Conservation (phyloP, 2,888 invertebrate species). For the Empis livida region DNA sequence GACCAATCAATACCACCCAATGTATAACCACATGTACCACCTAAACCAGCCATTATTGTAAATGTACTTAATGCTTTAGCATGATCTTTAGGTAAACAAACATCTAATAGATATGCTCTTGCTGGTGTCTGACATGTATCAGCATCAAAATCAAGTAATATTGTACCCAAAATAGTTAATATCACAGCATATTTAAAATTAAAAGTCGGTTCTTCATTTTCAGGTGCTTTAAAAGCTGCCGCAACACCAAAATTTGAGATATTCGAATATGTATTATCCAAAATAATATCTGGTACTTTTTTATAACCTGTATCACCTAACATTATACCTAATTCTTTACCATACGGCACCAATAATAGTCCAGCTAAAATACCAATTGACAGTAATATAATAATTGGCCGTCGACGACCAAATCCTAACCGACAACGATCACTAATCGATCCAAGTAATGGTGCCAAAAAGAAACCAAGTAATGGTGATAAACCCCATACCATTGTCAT, state of each 20-base stretch:
- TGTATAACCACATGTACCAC: constrained; percentile 47
- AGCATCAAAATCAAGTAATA: constrained; percentile 48
- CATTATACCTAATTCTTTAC: constrained; percentile 40
- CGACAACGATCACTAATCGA: constrained; percentile 47
- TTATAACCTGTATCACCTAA: constrained; percentile 34
- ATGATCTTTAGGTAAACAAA: constrained; percentile 48
- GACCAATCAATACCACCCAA: constrained; percentile 48
- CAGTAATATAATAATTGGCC: constrained; percentile 46
- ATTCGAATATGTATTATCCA: neutral
- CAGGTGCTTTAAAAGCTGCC: constrained; percentile 14
- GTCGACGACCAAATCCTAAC: constrained; percentile 39
- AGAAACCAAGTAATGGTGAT: constrained; percentile 35
- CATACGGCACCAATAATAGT: constrained; percentile 46
- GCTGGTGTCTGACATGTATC: constrained; percentile 53
- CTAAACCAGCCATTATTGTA: constrained; percentile 50
- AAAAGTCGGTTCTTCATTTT: constrained; percentile 2
- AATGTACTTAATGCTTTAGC: constrained; percentile 46
- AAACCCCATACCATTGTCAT: constrained; percentile 43
- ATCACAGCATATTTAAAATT: constrained; percentile 35
- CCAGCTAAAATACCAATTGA: constrained; percentile 45
- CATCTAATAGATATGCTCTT: constrained; percentile 47
- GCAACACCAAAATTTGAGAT: constrained; percentile 15
- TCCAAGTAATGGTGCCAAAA: constrained; percentile 38
- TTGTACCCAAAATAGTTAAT: constrained; percentile 47
- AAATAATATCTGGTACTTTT: constrained; percentile 10